phyloP scores from a whole-genome alignment of 2,888 invertebrate species.

The Aromia moschata region DNA sequence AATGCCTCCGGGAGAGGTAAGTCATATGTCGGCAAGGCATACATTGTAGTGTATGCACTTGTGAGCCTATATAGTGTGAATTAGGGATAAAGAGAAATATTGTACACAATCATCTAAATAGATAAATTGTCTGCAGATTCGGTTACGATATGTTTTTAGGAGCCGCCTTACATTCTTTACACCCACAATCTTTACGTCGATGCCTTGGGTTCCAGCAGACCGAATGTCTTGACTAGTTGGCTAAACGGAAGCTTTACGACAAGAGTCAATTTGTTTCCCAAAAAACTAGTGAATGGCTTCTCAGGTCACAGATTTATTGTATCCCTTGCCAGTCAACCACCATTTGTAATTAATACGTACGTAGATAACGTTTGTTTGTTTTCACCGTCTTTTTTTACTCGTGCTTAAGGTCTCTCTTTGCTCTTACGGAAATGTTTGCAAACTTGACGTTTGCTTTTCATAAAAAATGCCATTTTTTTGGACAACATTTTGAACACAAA shows the following conservation, averaged over 20 bases:
- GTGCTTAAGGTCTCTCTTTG: too few species aligned
- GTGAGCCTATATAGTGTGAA: too few species aligned
- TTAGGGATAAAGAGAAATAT: too few species aligned
- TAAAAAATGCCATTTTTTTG: too few species aligned
- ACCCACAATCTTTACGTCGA: conserved; percentile 79
- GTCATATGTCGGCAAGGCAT: background rate
- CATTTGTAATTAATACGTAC: conserved; percentile 75
- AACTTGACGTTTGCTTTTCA: too few species aligned
- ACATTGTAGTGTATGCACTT: too few species aligned
- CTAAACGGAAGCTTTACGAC: conserved; percentile 71
- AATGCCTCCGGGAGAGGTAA: conserved; percentile 50
- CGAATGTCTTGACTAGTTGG: conserved; percentile 78
- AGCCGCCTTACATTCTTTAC: conserved; percentile 76
- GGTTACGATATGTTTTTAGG: conserved; percentile 61
- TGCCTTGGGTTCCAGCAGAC: conserved; percentile 75
- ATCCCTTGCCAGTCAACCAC: conserved; percentile 76
- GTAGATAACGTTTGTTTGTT: too few species aligned
- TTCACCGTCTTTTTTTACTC: too few species aligned
- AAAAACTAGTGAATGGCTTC: conserved; percentile 74
- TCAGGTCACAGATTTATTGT: conserved; percentile 79
- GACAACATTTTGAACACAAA: too few species aligned
- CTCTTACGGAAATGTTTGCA: too few species aligned
- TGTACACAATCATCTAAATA: too few species aligned
- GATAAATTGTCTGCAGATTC: background rate
- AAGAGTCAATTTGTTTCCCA: conserved; percentile 73